These are phyloP conservation scores for Agelaius tricolor DNA, from an alignment of 2,113 vertebrate species.

Conservation along the genomic window DNA sequence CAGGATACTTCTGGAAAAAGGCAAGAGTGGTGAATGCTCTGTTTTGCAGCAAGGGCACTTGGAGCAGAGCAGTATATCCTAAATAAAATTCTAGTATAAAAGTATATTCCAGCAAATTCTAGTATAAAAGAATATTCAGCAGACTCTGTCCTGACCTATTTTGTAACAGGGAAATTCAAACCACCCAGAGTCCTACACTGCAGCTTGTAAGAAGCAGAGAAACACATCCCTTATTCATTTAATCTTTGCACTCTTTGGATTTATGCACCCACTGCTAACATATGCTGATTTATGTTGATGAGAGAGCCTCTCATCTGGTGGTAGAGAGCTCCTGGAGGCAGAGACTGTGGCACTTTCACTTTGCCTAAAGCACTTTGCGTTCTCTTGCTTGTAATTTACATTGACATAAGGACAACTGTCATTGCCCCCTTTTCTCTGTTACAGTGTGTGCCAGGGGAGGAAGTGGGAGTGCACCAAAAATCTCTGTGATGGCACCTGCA, in stretches of 20 bases:
- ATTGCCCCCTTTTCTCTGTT: not conserved
- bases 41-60: not conserved
- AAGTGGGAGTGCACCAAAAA: constrained; percentile 89
- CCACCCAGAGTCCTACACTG: accelerated
- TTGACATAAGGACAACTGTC: not conserved
- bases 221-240: not conserved
- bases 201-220: not conserved
- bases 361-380: not conserved
- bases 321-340: not conserved
- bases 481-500: constrained; percentile 86
- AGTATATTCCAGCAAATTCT: not conserved
- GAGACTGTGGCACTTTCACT: not conserved
- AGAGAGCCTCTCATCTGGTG: not conserved
- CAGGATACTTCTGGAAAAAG: not conserved
- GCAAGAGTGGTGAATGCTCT: not conserved
- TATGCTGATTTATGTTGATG: not conserved
- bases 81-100: not conserved
- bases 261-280: not conserved
- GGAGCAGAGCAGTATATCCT: not conserved
- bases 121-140: not conserved
- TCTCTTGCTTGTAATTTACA: not conserved
- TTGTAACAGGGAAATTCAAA: not conserved
- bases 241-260: not conserved
- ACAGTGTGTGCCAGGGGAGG: constrained; percentile 85
- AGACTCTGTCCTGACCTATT: not conserved